phyloP scores from a whole-genome alignment of 2,113 vertebrate genomes.

The Pedionomus torquatus region DNA sequence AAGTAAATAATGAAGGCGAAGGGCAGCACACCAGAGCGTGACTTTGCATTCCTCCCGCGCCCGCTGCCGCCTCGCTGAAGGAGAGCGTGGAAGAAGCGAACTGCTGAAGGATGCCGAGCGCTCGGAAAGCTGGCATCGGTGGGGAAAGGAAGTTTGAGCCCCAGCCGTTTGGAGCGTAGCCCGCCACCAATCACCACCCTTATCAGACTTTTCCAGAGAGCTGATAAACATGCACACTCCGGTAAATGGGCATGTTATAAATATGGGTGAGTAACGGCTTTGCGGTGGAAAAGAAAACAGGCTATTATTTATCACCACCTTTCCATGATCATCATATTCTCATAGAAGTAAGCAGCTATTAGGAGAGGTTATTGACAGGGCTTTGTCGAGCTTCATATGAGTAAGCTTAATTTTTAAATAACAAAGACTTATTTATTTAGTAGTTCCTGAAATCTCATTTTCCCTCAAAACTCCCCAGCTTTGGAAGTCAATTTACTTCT shows the following conservation, averaged over 20 bases:
- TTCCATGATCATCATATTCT: neutral
- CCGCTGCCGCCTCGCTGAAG: neutral
- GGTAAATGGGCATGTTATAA: neutral
- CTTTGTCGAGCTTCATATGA: neutral
- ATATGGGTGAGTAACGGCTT: neutral
- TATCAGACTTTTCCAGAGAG: slow-evolving; percentile 18
- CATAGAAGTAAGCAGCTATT: neutral
- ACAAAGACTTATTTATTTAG: neutral
- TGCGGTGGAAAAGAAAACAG: neutral
- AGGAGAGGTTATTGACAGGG: neutral
- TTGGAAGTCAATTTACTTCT: neutral
- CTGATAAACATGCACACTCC: neutral
- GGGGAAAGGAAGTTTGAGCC: neutral
- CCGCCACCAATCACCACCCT: neutral
- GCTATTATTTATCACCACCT: neutral
- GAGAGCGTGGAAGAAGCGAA: neutral
- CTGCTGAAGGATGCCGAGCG: neutral
- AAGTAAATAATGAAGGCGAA: slow-evolving; percentile 59
- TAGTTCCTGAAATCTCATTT: neutral
- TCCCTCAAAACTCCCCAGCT: neutral
- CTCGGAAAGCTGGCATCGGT: neutral
- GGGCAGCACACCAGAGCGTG: slow-evolving; percentile 19
- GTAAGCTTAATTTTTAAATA: slow-evolving; percentile 16
- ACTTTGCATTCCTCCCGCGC: slow-evolving; percentile 33
- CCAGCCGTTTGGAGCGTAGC: neutral